These are phyloP conservation scores for Drosophila seguyi DNA, from an alignment of 1,140 invertebrate genomes.

Conservation along the genomic window DNA sequence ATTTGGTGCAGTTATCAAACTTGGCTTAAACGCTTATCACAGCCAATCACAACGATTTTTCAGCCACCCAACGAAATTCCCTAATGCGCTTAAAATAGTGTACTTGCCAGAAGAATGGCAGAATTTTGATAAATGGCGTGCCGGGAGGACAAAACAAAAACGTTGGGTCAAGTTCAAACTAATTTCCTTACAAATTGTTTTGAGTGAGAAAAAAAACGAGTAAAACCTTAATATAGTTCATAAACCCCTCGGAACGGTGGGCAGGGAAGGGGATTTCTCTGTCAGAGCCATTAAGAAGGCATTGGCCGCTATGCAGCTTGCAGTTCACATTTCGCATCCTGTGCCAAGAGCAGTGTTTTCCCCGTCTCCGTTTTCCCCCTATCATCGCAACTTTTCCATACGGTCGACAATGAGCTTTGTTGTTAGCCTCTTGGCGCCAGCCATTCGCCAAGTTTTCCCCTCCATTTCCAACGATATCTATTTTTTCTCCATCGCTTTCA, in stretches of 20 bases:
- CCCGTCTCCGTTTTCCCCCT: slow-evolving; percentile 1
- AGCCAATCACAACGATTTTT: slow-evolving; percentile 29
- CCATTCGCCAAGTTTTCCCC: slow-evolving; percentile 41
- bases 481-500: slow-evolving; percentile 51
- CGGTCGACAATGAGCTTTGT: slow-evolving; percentile 52
- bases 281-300: slow-evolving; percentile 71
- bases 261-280: slow-evolving; percentile 8
- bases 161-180: slow-evolving; percentile 75
- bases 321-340: slow-evolving; percentile 48
- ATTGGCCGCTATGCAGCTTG: slow-evolving; percentile 65
- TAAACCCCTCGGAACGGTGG: slow-evolving; percentile 36
- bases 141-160: slow-evolving; percentile 13
- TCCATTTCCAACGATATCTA: slow-evolving; percentile 26
- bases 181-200: slow-evolving; percentile 62
- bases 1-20: slow-evolving; percentile 62
- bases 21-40: slow-evolving; percentile 54
- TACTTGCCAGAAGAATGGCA: background rate
- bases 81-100: slow-evolving; percentile 60
- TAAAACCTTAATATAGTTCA: slow-evolving; percentile 51
- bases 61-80: slow-evolving; percentile 1
- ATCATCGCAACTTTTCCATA: slow-evolving; percentile 44
- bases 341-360: slow-evolving; percentile 60
- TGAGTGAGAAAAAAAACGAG: slow-evolving; percentile 23
- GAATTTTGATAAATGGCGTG: slow-evolving; percentile 58
- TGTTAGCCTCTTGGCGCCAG: slow-evolving; percentile 71